Conservation (phyloP, 2,113 vertebrate species). For the Sorex araneus region DNA sequence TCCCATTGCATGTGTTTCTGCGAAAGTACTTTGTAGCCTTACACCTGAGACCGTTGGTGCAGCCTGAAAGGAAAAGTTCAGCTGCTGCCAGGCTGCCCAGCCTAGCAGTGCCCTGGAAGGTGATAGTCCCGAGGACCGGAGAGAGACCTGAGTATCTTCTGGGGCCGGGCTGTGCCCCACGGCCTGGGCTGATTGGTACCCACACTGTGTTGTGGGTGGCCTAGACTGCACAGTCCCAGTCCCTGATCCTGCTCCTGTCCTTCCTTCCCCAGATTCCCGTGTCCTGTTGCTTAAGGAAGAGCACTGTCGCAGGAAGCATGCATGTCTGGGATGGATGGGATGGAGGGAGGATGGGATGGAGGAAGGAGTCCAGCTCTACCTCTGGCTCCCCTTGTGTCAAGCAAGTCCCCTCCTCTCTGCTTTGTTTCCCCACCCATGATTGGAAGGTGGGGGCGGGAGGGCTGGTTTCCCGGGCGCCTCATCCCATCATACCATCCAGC, state of each 20-base stretch:
- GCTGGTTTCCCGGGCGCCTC: not conserved
- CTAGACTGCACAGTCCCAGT: not conserved
- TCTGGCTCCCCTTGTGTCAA: not conserved
- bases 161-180: not conserved
- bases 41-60: not conserved
- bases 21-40: not conserved
- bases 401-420: not conserved
- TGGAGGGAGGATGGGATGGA: not conserved
- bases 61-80: not conserved
- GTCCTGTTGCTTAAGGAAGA: not conserved
- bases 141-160: not conserved
- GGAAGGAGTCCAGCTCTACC: not conserved
- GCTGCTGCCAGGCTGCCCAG: not conserved
- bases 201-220: not conserved
- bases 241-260: not conserved
- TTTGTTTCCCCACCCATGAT: not conserved
- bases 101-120: not conserved
- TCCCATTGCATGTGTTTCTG: not conserved
- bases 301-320: not conserved
- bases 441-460: not conserved
- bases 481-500: not conserved
- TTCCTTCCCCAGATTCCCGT: not conserved
- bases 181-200: not conserved
- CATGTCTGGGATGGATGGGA: no score
- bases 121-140: not conserved